Conservation (phyloP, 2,888 invertebrate species). For the Pristionchus arcanus region DNA sequence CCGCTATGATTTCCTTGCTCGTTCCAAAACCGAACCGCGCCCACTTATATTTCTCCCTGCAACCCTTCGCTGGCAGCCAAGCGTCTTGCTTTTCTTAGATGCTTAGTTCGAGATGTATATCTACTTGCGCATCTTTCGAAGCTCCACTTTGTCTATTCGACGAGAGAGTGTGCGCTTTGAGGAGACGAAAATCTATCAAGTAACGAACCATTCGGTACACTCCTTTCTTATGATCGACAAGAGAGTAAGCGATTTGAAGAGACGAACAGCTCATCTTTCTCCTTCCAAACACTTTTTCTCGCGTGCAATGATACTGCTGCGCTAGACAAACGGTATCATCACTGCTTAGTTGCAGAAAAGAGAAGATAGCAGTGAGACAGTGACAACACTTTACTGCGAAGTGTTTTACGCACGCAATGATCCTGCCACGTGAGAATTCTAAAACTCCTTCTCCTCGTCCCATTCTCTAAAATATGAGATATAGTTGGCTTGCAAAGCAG, state of each 20-base stretch:
- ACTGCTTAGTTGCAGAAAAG: neutral
- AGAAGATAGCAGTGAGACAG: neutral
- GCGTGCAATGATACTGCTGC: neutral
- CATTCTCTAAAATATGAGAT: no score
- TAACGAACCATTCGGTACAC: no score
- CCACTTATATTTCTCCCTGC: neutral
- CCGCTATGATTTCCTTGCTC: neutral
- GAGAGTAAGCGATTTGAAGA: no score
- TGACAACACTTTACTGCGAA: slow-evolving; percentile 14
- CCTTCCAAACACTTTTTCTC: neutral
- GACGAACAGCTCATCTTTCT: neutral
- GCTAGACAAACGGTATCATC: slow-evolving; percentile 2
- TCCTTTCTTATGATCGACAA: no score
- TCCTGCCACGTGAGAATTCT: neutral
- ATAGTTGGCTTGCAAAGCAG: no score
- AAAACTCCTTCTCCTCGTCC: no score
- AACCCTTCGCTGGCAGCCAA: neutral
- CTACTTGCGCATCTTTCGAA: no score
- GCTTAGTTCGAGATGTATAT: no score
- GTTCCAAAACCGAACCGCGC: neutral
- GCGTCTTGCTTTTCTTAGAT: neutral
- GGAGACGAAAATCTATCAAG: no score
- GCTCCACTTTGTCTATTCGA: no score
- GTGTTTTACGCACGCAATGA: neutral
- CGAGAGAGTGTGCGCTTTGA: no score